phyloP scores from a whole-genome alignment of 1,140 invertebrate genomes.

The Diorhabda carinulata region DNA sequence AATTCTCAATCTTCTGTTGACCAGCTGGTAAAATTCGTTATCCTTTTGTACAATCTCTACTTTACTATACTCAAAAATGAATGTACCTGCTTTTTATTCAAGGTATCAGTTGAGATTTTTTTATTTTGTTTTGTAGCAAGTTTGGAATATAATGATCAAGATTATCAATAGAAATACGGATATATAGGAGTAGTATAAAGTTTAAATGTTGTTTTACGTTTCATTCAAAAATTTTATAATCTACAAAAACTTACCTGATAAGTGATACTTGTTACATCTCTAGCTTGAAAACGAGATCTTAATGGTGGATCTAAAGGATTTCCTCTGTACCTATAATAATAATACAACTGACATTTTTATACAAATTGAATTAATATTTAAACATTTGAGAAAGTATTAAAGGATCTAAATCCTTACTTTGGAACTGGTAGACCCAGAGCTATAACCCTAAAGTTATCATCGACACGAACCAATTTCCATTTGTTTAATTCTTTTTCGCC shows the following conservation, averaged over 20 bases:
- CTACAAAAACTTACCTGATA: constrained; percentile 56
- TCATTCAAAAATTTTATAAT: background rate
- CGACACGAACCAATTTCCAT: constrained; percentile 85
- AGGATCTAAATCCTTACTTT: constrained; percentile 41
- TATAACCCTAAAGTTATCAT: constrained; percentile 88
- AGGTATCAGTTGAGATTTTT: no score
- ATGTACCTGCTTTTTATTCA: no score
- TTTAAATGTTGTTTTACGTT: no score
- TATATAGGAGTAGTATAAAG: no score
- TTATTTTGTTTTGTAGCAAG: no score
- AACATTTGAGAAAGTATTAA: background rate
- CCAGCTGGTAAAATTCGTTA: no score
- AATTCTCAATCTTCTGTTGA: no score
- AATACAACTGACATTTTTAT: background rate
- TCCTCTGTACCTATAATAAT: constrained; percentile 65
- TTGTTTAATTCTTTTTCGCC: constrained; percentile 72
- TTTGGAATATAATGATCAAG: no score
- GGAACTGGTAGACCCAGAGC: constrained; percentile 86
- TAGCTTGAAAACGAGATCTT: constrained; percentile 89
- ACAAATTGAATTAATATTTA: background rate
- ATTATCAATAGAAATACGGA: no score
- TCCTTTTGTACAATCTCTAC: no score
- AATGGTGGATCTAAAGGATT: constrained; percentile 94
- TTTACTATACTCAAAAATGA: no score
- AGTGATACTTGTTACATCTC: constrained; percentile 66